These are phyloP conservation scores for Trematomus bernacchii DNA, from an alignment of 2,797 vertebrate genomes.

Conservation along the genomic window DNA sequence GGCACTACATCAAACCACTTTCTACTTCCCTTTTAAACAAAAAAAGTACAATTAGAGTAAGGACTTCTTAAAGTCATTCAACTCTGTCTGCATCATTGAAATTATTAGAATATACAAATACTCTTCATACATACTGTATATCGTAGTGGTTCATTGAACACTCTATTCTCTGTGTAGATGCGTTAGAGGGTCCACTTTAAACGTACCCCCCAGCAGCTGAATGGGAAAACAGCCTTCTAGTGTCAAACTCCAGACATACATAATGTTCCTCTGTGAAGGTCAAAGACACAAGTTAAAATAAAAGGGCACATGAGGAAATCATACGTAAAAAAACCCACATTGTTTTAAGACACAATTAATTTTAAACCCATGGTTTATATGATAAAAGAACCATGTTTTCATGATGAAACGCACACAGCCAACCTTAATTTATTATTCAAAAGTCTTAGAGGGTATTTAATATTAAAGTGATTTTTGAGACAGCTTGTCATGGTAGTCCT, in stretches of 20 bases:
- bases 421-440: slow-evolving; percentile 61
- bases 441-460: slow-evolving; percentile 49
- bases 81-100: not conserved
- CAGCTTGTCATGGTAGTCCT: slow-evolving; percentile 25
- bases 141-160: not conserved
- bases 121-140: not conserved
- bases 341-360: not conserved
- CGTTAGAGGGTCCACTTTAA: not conserved
- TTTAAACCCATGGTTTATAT: not conserved
- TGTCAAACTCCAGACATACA: not conserved
- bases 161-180: not conserved
- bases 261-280: not conserved
- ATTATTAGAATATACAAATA: not conserved
- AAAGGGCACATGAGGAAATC: not conserved
- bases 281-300: not conserved
- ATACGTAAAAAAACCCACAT: not conserved
- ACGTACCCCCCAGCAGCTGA: not conserved
- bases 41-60: not conserved
- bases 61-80: not conserved
- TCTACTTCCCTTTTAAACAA: not conserved
- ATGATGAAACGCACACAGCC: slow-evolving; percentile 51
- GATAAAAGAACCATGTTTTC: slow-evolving; percentile 19
- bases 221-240: slow-evolving; percentile 1
- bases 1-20: not conserved
- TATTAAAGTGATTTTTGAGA: slow-evolving; percentile 55